Percentiles rank a stretch among this genome's conserved stretches.
These are phyloP conservation scores for Sander lucioperca DNA, from an alignment of 2,113 vertebrate species.

Conservation along the genomic window DNA sequence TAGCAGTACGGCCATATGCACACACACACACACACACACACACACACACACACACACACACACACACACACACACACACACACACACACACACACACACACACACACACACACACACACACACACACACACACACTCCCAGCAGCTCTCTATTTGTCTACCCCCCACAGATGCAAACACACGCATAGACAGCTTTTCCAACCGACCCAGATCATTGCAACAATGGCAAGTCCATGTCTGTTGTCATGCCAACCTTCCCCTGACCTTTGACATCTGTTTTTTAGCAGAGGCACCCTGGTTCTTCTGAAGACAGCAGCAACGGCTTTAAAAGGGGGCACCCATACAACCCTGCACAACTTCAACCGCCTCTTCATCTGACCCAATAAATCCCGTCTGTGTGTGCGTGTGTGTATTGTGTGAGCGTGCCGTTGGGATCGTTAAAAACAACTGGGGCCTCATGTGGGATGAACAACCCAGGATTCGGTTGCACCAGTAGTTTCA, in stretches of 20 bases:
- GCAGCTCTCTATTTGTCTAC: slow-evolving; percentile 12
- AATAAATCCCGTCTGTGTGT: slow-evolving; percentile 56
- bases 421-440: slow-evolving; percentile 25
- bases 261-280: slow-evolving; percentile 70
- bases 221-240: slow-evolving; percentile 67
- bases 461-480: background rate
- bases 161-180: slow-evolving; percentile 31
- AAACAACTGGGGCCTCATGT: background rate
- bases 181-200: slow-evolving; percentile 45
- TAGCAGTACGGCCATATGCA: background rate
- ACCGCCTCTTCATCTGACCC: slow-evolving; percentile 60
- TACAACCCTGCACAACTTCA: slow-evolving; percentile 33
- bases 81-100: slow-evolving; percentile 24
- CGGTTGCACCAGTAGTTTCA: background rate
- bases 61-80: slow-evolving; percentile 15
- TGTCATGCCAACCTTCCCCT: slow-evolving; percentile 64
- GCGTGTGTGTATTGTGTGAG: slow-evolving; percentile 24
- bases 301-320: slow-evolving; percentile 23
- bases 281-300: slow-evolving; percentile 44
- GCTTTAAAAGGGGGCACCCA: slow-evolving; percentile 25
- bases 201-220: slow-evolving; percentile 56
- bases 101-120: slow-evolving; percentile 26
- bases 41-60: slow-evolving; percentile 29
- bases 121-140: slow-evolving; percentile 17
- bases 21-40: slow-evolving; percentile 27